Evolutionary conservation across 2,113 vertebrate species (phyloP).

Genomic region (Cisticola juncidis): DNA sequence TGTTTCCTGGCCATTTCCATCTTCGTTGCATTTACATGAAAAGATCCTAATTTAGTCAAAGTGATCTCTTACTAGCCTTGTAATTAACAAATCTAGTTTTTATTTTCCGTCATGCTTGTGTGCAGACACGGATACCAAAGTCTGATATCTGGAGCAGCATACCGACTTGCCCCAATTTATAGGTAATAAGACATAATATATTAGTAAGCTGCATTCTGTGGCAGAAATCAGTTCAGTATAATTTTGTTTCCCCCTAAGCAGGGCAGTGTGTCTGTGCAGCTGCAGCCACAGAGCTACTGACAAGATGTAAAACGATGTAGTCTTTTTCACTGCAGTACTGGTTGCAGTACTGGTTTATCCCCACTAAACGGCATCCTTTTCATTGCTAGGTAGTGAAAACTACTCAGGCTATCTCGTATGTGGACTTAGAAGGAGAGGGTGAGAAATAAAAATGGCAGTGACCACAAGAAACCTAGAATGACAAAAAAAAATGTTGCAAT

Average conservation of each 20-base stretch:
- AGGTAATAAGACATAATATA: background rate
- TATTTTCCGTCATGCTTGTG: background rate
- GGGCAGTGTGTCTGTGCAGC: background rate
- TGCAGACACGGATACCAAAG: background rate
- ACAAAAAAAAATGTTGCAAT: background rate
- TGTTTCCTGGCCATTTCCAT: background rate
- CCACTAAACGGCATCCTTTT: constrained; percentile 55
- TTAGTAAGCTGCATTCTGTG: background rate
- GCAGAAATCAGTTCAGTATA: background rate
- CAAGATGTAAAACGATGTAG: background rate
- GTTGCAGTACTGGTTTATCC: constrained; percentile 48
- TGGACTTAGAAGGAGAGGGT: background rate
- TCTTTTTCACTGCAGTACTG: background rate
- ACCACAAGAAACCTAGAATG: background rate
- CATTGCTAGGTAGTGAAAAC: background rate
- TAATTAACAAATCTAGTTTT: background rate
- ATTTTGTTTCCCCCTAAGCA: background rate
- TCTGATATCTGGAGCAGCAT: background rate
- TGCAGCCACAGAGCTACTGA: background rate
- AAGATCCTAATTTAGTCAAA: background rate
- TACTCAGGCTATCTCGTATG: background rate
- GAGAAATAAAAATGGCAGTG: background rate
- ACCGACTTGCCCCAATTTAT: background rate
- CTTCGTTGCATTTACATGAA: background rate
- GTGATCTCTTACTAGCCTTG: background rate